Conservation (phyloP, 2,113 vertebrate genomes). For the Pachypanchax playfairii region DNA sequence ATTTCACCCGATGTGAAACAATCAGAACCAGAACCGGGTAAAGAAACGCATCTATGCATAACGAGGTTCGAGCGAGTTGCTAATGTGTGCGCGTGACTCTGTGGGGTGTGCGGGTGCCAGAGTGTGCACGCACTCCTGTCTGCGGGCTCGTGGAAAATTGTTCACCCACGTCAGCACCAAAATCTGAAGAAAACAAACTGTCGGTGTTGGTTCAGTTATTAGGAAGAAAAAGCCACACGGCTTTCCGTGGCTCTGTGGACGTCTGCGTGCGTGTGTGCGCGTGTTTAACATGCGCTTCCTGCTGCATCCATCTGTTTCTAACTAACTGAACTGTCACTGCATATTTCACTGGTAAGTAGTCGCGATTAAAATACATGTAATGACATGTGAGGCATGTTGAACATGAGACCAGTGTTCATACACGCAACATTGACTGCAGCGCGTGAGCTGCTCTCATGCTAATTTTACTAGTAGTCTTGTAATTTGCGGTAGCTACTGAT, state of each 20-base stretch:
- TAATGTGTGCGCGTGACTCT: too few species aligned
- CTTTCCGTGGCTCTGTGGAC: constrained; percentile 1
- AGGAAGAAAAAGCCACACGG: constrained; percentile 19
- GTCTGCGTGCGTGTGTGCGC: constrained; percentile 37
- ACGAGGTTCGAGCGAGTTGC: too few species aligned
- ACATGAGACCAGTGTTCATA: neutral
- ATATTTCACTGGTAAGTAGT: constrained; percentile 48
- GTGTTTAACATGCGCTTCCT: constrained; percentile 60
- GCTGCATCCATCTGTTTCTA: constrained; percentile 58
- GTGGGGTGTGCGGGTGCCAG: too few species aligned
- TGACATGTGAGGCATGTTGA: neutral
- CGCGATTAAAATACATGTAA: neutral
- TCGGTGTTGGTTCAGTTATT: too few species aligned
- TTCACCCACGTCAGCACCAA: too few species aligned
- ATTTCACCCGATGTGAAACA: too few species aligned
- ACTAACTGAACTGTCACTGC: constrained; percentile 42
- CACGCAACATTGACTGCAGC: constrained; percentile 17
- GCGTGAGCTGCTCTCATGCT: constrained; percentile 57
- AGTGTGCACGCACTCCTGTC: too few species aligned
- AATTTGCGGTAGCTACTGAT: constrained; percentile 35
- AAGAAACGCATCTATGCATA: too few species aligned
- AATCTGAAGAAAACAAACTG: too few species aligned
- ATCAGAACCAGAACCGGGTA: too few species aligned
- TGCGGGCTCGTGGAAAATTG: too few species aligned
- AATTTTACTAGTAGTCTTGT: constrained; percentile 50